Base-by-base conservation (phyloP, 1,140 invertebrate genomes). In the Heliconius congener region DNA sequence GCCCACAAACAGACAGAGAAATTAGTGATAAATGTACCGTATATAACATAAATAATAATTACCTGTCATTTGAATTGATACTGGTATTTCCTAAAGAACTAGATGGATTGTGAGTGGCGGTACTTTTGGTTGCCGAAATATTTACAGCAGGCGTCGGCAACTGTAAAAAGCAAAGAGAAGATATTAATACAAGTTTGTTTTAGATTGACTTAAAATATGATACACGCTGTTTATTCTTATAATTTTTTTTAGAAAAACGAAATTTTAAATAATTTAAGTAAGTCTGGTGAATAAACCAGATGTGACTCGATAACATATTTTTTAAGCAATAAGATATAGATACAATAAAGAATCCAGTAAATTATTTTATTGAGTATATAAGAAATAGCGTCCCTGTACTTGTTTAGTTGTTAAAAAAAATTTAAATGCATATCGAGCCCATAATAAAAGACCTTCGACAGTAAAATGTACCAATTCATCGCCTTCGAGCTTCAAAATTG, bases 141-240 rank as follows among this genome's bases (percentile, higher is more conserved):
- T 82, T 80, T 2, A 81, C 79, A 55, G 87, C 86, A 86, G 91
- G 89, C 86, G 85, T 81, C 83, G 91, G 88, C 76, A 86, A 91
- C 91, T 93, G 82, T 66, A 89, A 90, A 57, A 57, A 57, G 55
- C 19, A 55, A 55, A 37, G 34, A 37, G 34, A 37, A 11, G 13
- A 46, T 2, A 46, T 46, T 55, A 52, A 52, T 55, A 1, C 4
- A 55, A 18, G 52, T 55, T 18, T 55, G 19, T 46, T 46, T 4
- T 16, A 46, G 42, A 46, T 5, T 13, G 11, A 13, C 42, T 46
- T 46, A 46, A 46, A 46, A 46, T 46, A 13, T 46, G 3, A 46
- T 46, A 46, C 42, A 16, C 3, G 3, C 16, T 46, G 42, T 3
- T 13, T 46, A 46, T 16, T 30, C 30, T 30, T 30, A 30, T 30